phyloP scores from a whole-genome alignment of 2,113 vertebrate genomes.

The Embiotoca jacksoni region DNA sequence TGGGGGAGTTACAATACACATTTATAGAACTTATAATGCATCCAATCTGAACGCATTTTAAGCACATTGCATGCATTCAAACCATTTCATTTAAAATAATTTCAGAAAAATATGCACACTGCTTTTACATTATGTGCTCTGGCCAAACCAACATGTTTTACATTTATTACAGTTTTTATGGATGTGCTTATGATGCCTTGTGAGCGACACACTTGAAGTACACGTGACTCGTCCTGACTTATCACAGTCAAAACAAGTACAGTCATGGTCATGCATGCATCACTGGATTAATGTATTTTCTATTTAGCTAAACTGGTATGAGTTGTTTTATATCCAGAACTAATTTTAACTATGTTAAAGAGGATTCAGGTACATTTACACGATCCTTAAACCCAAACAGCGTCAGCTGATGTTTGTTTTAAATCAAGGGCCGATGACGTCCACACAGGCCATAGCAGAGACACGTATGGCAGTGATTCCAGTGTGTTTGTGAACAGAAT shows the following conservation, averaged over 20 bases:
- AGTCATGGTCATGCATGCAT: conserved; percentile 35
- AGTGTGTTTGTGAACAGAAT: conserved; percentile 46
- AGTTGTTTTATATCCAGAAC: conserved; percentile 6
- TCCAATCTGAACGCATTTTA: conserved; percentile 34
- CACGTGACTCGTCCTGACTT: neutral
- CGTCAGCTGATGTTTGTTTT: conserved; percentile 22
- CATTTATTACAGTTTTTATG: conserved; percentile 1
- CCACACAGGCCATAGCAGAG: conserved; percentile 46
- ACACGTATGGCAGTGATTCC: conserved; percentile 64
- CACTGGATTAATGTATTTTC: neutral
- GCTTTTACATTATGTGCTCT: neutral
- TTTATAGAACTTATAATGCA: conserved; percentile 22
- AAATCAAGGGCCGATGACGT: conserved; percentile 27
- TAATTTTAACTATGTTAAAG: conserved; percentile 5
- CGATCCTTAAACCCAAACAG: conserved; percentile 22
- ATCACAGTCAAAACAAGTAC: conserved; percentile 19
- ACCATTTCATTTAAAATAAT: neutral
- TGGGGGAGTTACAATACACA: conserved; percentile 16
- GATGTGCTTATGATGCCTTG: conserved; percentile 45
- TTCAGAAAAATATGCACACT: conserved; percentile 18
- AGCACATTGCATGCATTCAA: conserved; percentile 50
- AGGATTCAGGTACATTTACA: conserved; percentile 35
- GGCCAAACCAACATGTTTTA: neutral
- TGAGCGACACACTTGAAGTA: conserved; percentile 16
- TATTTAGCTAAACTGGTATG: neutral